These are phyloP conservation scores for Invenusta paracnida DNA, from an alignment of 2,888 invertebrate species.

Conservation along the genomic window DNA sequence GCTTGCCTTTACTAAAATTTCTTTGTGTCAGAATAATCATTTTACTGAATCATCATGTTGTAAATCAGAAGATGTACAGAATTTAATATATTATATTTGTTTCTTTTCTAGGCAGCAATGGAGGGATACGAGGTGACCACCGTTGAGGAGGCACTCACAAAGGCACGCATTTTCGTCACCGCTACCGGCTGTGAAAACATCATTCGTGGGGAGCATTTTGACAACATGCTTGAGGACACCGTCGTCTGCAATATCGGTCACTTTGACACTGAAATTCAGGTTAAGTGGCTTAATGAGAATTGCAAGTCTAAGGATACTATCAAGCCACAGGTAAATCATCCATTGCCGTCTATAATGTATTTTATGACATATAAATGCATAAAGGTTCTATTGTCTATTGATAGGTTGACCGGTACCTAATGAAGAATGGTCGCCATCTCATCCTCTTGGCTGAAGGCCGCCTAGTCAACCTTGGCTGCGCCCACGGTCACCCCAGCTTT, in stretches of 20 bases:
- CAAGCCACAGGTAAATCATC: slow-evolving; percentile 87
- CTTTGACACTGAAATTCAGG: slow-evolving; percentile 96
- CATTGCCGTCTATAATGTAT: too few relatives aligned
- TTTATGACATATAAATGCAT: too few relatives aligned
- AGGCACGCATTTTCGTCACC: slow-evolving; percentile 91
- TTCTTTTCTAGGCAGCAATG: slow-evolving; percentile 69
- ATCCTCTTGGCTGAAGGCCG: slow-evolving; percentile 92
- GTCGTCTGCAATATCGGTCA: slow-evolving; percentile 99
- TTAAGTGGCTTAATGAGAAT: slow-evolving; percentile 87
- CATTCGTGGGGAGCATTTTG: slow-evolving; percentile 78
- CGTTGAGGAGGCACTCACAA: slow-evolving; percentile 85
- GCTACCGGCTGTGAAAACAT: slow-evolving; percentile 93
- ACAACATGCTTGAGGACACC: slow-evolving; percentile 86
- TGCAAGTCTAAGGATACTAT: slow-evolving; percentile 80
- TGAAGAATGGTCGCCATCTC: slow-evolving; percentile 82
- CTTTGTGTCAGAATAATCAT: too few relatives aligned
- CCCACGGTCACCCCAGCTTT: slow-evolving; percentile 95
- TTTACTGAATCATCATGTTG: too few relatives aligned
- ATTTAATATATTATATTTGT: too few relatives aligned
- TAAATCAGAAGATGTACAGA: too few relatives aligned
- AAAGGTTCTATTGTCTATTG: too few relatives aligned
- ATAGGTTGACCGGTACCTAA: slow-evolving; percentile 76
- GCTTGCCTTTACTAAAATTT: too few relatives aligned
- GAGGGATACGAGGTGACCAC: slow-evolving; percentile 81
- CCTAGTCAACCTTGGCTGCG: slow-evolving; percentile 94